Evolutionary conservation across 2,113 vertebrate species (phyloP).

Genomic region (Calyptomena viridis): DNA sequence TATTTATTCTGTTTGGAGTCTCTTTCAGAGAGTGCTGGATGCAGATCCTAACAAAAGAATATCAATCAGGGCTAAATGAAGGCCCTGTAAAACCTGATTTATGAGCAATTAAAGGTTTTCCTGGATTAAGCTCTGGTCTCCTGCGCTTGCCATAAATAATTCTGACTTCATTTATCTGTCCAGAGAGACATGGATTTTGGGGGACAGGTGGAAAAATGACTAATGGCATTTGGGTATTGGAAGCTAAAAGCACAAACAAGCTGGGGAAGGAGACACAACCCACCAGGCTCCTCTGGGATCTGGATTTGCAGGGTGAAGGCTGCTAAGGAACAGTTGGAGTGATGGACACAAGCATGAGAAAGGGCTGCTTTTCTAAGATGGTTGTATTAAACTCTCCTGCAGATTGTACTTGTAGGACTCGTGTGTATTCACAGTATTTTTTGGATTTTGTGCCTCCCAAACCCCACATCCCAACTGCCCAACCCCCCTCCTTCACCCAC

Average conservation of each 20-base stretch:
- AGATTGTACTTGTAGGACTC: background rate
- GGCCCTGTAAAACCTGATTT: slow-evolving; percentile 10
- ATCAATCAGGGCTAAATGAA: background rate
- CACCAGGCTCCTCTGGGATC: background rate
- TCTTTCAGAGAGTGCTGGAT: background rate
- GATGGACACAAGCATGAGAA: background rate
- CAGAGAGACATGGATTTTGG: background rate
- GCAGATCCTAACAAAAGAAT: slow-evolving; percentile 23
- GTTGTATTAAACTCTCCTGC: background rate
- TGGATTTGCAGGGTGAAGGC: background rate
- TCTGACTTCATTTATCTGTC: background rate
- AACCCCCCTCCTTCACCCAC: background rate
- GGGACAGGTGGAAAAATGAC: background rate
- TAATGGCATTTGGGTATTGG: background rate
- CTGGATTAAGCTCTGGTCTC: background rate
- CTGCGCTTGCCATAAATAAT: background rate
- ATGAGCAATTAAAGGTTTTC: slow-evolving; percentile 3
- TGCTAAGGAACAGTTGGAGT: background rate
- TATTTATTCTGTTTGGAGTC: background rate
- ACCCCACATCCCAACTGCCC: background rate
- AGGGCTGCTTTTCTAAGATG: background rate
- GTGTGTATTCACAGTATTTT: background rate
- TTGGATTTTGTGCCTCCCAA: background rate
- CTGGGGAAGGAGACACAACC: background rate
- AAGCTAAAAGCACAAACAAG: background rate